phyloP scores from a whole-genome alignment of 2,113 vertebrate genomes.

The Cinclus cinclus region DNA sequence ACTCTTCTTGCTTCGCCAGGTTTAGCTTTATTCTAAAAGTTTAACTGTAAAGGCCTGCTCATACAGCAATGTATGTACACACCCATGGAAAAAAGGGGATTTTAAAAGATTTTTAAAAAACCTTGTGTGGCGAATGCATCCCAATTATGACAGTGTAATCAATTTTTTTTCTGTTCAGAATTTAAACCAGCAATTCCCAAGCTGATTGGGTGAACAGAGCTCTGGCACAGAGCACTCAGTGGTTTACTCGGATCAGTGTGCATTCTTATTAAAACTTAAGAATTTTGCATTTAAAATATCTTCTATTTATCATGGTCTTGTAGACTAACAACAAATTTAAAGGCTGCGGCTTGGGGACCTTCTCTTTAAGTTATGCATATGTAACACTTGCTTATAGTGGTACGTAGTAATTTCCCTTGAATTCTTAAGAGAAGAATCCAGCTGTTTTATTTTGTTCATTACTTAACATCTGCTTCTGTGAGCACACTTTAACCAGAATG shows the following conservation, averaged over 20 bases:
- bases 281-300: background rate
- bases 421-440: background rate
- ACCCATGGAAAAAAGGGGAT: rapidly evolving
- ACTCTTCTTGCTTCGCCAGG: background rate
- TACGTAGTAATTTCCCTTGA: background rate
- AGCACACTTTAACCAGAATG: background rate
- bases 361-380: background rate
- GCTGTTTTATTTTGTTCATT: background rate
- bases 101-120: background rate
- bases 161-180: background rate
- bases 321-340: background rate
- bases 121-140: background rate
- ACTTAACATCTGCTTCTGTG: background rate
- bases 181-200: background rate
- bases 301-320: background rate
- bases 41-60: background rate
- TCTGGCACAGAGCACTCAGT: background rate
- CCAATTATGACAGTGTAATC: background rate
- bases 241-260: background rate
- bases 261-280: background rate
- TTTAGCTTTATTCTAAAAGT: background rate
- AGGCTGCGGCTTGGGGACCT: background rate
- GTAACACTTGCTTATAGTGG: background rate
- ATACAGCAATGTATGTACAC: background rate
- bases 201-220: background rate